These are phyloP conservation scores for Coleophora flavipennella DNA, from an alignment of 2,888 invertebrate species.

Conservation along the genomic window DNA sequence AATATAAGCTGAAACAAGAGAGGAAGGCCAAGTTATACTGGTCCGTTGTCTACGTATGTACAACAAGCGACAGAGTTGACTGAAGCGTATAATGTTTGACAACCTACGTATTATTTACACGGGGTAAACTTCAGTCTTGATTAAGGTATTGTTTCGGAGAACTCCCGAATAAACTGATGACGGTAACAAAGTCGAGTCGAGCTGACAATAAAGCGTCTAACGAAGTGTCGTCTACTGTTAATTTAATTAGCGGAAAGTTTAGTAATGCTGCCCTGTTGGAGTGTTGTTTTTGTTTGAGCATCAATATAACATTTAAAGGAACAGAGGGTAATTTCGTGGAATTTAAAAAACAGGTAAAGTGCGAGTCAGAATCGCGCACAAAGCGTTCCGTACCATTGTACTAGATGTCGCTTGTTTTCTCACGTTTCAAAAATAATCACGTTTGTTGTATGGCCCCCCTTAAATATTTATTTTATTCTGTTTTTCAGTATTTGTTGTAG, in stretches of 20 bases:
- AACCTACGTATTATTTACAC: slow-evolving; percentile 41
- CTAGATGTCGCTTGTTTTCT: too few species aligned
- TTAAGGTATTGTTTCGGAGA: slow-evolving; percentile 32
- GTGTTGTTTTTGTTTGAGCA: neutral
- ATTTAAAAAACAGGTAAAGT: too few species aligned
- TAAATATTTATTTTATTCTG: too few species aligned
- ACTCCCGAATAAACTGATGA: slow-evolving; percentile 10
- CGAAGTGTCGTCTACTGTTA: neutral
- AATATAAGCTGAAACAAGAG: slow-evolving; percentile 9
- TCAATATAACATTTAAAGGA: too few species aligned
- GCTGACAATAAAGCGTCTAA: slow-evolving; percentile 5
- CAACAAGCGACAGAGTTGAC: slow-evolving; percentile 40
- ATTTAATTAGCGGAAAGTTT: slow-evolving; percentile 2
- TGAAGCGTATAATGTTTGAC: slow-evolving; percentile 44
- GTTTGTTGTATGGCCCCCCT: too few species aligned
- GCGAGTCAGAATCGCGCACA: too few species aligned
- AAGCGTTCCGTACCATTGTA: too few species aligned
- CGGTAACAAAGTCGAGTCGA: neutral
- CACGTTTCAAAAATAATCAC: too few species aligned
- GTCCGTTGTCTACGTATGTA: slow-evolving; percentile 21
- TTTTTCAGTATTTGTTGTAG: too few species aligned
- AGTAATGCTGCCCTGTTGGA: neutral
- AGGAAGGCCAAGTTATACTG: slow-evolving; percentile 27
- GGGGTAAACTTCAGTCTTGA: slow-evolving; percentile 41
- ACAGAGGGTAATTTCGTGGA: too few species aligned